phyloP scores from a whole-genome alignment of 92 coral and sea anemone genomes.

The Virgularia gustaviana region DNA sequence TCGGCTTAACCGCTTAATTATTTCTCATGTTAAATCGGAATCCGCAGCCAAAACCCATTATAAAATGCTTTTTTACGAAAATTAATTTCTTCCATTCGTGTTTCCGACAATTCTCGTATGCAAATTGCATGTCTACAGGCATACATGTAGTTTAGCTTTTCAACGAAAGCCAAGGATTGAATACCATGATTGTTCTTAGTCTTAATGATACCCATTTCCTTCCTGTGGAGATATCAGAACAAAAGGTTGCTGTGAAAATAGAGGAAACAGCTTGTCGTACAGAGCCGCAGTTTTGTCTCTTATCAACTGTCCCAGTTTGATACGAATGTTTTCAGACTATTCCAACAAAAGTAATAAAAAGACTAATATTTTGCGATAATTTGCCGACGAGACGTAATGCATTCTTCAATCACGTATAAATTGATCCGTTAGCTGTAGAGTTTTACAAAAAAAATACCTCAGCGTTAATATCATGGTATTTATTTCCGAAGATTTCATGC shows the following conservation, averaged over 20 bases:
- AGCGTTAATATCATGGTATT: background rate
- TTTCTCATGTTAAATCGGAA: too few species aligned
- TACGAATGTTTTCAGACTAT: slow-evolving; percentile 7
- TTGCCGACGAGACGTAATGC: slow-evolving; percentile 31
- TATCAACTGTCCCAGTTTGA: slow-evolving; percentile 30
- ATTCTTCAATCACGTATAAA: slow-evolving; percentile 3
- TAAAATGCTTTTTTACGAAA: too few species aligned
- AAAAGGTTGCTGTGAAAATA: slow-evolving; percentile 18
- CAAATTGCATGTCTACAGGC: too few species aligned
- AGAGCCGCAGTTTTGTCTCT: slow-evolving; percentile 5
- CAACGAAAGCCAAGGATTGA: too few species aligned
- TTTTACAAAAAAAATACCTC: background rate
- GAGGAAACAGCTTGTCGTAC: slow-evolving; percentile 38
- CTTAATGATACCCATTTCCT: slow-evolving; percentile 32
- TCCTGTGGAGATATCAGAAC: slow-evolving; percentile 26
- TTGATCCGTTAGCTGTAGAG: slow-evolving; percentile 1
- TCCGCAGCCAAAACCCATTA: too few species aligned
- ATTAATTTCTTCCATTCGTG: too few species aligned
- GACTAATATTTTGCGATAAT: slow-evolving; percentile 2
- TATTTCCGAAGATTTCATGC: background rate
- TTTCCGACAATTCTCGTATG: too few species aligned
- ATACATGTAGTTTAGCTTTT: too few species aligned
- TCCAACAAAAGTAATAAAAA: slow-evolving; percentile 31
- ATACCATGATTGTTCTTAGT: slow-evolving; percentile 26
- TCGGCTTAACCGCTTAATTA: too few species aligned